Base-by-base conservation (phyloP, 2,888 invertebrate species). In the Malthinus seriepunctatus region DNA sequence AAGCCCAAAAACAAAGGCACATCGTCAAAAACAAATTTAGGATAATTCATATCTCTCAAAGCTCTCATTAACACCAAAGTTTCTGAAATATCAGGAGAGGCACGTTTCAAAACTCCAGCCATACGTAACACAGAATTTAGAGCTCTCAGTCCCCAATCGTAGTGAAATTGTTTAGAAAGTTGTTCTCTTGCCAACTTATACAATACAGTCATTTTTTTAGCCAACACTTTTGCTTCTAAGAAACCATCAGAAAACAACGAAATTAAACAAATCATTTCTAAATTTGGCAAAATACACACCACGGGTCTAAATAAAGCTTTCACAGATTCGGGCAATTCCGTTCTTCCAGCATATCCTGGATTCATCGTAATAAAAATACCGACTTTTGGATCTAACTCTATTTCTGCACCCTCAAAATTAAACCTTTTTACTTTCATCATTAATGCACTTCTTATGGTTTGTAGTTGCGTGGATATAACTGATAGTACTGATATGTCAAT, bases 301-400 rank as follows among this genome's bases (percentile, higher is more conserved):
- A 95, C 95, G 0, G 96, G 95, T 8, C 96, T 83, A 78, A 96
- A 96, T 32, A 95, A 79, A 0, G 93, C 92, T 76, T 96, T 96
- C 6, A 96, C 93, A 0, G 93, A 93, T 77, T 95, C 95, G 0
- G 95, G 96, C 32, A 97, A 80, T 73, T 95, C 95, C 0, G 94
- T 95, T 54, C 95, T 86, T 0, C 95, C 94, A 0, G 94, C 93
- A 73, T 95, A 95, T 0, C 95, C 95, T 0, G 95, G 95, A 81
- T 96, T 95, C 94, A 96, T 95, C 0, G 95, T 96, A 53, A 95
- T 93, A 78, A 96, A 97, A 62, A 96, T 90, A 1, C 95, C 95
- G 10, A 95, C 90, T 79, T 94, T 93, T 5, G 83, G 80, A 78
- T 95, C 94, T 75, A 96, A 78, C 6, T 80, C 81, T 60, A 95